These are phyloP conservation scores for Polypedilum pembai DNA, from an alignment of 1,140 invertebrate species.

Conservation along the genomic window DNA sequence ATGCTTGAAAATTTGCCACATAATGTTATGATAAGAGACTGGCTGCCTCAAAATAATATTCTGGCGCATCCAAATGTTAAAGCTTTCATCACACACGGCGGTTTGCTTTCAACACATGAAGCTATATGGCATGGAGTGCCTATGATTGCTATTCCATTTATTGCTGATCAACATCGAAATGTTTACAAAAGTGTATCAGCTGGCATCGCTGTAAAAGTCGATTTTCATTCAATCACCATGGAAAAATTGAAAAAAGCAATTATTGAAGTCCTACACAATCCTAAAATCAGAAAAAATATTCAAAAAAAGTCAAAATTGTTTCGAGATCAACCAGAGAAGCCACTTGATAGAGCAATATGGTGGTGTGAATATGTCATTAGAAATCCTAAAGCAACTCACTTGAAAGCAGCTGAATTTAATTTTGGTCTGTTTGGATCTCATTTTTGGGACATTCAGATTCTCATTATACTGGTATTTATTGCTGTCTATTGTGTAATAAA, in stretches of 20 bases:
- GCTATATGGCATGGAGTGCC: constrained; percentile 46
- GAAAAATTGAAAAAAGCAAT: constrained; percentile 32
- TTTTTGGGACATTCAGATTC: neutral
- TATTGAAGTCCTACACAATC: constrained; percentile 34
- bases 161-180: constrained; percentile 43
- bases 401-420: neutral
- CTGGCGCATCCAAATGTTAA: constrained; percentile 36
- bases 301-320: constrained; percentile 41
- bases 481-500: neutral
- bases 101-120: constrained; percentile 46
- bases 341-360: constrained; percentile 45
- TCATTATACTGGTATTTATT: neutral
- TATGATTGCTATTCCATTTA: constrained; percentile 46
- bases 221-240: constrained; percentile 33
- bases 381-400: neutral
- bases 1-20: neutral
- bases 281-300: constrained; percentile 40
- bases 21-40: neutral
- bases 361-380: constrained; percentile 46
- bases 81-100: constrained; percentile 42
- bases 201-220: constrained; percentile 32
- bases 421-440: neutral
- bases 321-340: constrained; percentile 46
- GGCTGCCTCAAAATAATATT: constrained; percentile 32
- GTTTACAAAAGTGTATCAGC: constrained; percentile 31